Percentiles rank a stretch among this genome's conserved stretches.
phyloP scores from a whole-genome alignment of 2,888 invertebrate species.

The Folsomia manolachei region DNA sequence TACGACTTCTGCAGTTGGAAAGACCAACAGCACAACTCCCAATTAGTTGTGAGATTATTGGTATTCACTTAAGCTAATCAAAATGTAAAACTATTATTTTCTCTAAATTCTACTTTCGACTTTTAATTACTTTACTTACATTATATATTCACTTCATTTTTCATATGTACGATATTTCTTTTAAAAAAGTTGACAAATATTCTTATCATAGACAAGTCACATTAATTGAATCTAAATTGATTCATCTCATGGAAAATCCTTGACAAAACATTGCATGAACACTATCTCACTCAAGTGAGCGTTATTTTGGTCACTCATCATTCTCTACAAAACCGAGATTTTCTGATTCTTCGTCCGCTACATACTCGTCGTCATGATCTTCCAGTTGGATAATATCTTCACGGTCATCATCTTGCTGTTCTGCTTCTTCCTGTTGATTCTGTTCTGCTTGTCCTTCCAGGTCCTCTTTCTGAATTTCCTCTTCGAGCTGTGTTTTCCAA shows the following conservation, averaged over 20 bases:
- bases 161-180: not conserved
- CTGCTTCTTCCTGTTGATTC: not conserved
- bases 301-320: not conserved
- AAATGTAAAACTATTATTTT: slow-evolving; percentile 2
- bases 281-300: too few species aligned
- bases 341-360: not conserved
- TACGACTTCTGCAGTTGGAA: not conserved
- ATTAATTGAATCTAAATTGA: not conserved
- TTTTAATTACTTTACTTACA: too few species aligned
- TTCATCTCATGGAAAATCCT: not conserved
- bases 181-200: not conserved
- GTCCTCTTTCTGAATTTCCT: too few species aligned
- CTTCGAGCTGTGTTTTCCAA: not conserved
- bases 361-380: too few species aligned
- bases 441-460: not conserved
- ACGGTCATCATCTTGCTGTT: too few species aligned
- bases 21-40: not conserved
- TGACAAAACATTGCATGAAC: not conserved
- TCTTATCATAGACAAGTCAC: not conserved
- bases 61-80: too few species aligned
- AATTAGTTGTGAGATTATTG: too few species aligned
- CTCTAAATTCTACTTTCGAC: not conserved
- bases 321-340: not conserved
- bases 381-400: not conserved
- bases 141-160: too few species aligned